Base-by-base conservation (phyloP, 2,113 vertebrate species). In the Nibea coibor region DNA sequence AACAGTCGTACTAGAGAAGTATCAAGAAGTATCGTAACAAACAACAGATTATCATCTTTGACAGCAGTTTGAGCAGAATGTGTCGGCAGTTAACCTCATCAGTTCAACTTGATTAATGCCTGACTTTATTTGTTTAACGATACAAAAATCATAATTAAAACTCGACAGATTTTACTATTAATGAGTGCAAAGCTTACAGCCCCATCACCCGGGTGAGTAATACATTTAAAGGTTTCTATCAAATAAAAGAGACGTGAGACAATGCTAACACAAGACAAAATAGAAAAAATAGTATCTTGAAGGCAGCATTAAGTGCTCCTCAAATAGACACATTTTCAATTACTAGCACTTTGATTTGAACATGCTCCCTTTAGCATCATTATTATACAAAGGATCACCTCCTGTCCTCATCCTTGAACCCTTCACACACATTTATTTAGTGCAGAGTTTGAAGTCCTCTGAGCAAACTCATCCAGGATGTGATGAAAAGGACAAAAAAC, bases 401-500 rank as follows among this genome's bases (percentile, higher is more conserved):
- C 12, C 2, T 56, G 50, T 57, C 35, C 62, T 54, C 35, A 50
- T 62, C 14, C 8, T 42, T 65, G 39, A 65, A 57, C 50, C 57
- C 39, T 48, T 59, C 74, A 39, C 53, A 61, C 54, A 74, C 2
- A 31, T 45, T 19, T 47, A 45, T 53, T 68, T 45, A 19, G 28
- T 15, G 57, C 35, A 74, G 53, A 74, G 53, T 61, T 68, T 4
- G 0, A 24, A 31, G 17, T 47, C 61, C 75, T 68, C 47, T 28
- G 59, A 65, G 67, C 22, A 72, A 67, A 66, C 43, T 66, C 43
- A 66, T 71, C 17, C 6, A 26, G 31, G n/a, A 54, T 2, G 15
- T 43, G 67, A 62, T 69, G 72, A 75, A 68, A 75, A 54, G 50
- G 42, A 62, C 35, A 22, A 10, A 80, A 80, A 56, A 24, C 39